Conservation (phyloP, 2,113 vertebrate genomes). For the Aegotheles bennettii region DNA sequence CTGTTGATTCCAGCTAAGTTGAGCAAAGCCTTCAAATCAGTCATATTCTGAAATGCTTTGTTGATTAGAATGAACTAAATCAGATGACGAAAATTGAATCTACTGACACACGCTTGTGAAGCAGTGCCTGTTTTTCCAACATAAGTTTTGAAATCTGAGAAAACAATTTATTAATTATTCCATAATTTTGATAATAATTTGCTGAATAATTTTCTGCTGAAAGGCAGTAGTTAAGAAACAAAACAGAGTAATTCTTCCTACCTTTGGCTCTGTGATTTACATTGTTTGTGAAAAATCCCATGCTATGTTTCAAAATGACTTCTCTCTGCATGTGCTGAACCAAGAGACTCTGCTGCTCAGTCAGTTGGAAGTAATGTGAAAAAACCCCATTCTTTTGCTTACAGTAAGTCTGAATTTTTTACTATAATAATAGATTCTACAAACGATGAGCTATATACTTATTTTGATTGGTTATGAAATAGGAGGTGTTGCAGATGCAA, state of each 20-base stretch:
- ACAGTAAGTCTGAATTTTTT: neutral
- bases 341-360: neutral
- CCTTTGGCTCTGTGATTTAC: neutral
- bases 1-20: neutral
- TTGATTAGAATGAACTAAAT: neutral
- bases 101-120: neutral
- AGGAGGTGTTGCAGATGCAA: neutral
- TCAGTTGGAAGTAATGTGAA: neutral
- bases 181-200: neutral
- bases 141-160: neutral
- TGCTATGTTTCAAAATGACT: neutral
- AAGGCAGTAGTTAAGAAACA: neutral
- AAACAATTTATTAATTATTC: neutral
- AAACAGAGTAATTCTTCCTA: neutral
- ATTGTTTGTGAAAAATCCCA: neutral
- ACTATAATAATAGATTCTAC: neutral
- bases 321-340: neutral
- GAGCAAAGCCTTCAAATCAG: neutral
- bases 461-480: neutral
- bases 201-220: neutral
- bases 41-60: neutral
- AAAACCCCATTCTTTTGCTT: neutral
- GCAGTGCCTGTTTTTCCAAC: neutral
- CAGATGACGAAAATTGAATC: neutral
- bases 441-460: neutral